Percentiles rank a stretch among this genome's conserved stretches.
Evolutionary conservation across 1,140 invertebrate species (phyloP).

Genomic region (Brachionus manjavacas): DNA sequence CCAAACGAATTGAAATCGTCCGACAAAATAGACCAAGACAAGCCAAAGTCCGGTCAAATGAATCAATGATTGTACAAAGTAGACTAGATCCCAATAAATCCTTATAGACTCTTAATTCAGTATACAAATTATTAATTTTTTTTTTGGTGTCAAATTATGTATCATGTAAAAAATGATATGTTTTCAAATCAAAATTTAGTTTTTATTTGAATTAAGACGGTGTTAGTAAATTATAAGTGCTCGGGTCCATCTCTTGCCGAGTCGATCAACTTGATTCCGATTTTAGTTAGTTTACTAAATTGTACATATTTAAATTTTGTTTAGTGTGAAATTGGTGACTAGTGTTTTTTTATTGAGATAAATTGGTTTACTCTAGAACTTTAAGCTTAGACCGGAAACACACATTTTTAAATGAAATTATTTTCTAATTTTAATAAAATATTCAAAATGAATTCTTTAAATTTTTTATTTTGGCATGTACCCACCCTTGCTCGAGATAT

Average conservation of each 20-base stretch:
- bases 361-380: background rate
- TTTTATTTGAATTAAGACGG: slow-evolving; percentile 16
- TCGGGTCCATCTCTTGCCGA: background rate
- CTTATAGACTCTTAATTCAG: background rate
- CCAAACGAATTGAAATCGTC: background rate
- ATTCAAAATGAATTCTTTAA: background rate
- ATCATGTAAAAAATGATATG: background rate
- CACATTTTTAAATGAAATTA: background rate
- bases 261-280: background rate
- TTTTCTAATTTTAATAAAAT: slow-evolving; percentile 3
- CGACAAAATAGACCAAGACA: background rate
- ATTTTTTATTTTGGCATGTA: background rate
- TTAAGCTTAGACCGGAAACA: background rate
- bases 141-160: background rate
- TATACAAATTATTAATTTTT: background rate
- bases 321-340: background rate
- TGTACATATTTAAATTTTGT: background rate
- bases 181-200: background rate
- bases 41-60: background rate
- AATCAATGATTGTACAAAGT: background rate
- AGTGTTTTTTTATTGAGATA: background rate
- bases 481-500: background rate
- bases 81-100: background rate
- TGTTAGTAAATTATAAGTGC: background rate
- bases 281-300: background rate